Evolutionary conservation across 2,797 vertebrate species (phyloP), one percentile per base, ranked within the genome.

Genomic region (Peromyscus aztecus): DNA sequence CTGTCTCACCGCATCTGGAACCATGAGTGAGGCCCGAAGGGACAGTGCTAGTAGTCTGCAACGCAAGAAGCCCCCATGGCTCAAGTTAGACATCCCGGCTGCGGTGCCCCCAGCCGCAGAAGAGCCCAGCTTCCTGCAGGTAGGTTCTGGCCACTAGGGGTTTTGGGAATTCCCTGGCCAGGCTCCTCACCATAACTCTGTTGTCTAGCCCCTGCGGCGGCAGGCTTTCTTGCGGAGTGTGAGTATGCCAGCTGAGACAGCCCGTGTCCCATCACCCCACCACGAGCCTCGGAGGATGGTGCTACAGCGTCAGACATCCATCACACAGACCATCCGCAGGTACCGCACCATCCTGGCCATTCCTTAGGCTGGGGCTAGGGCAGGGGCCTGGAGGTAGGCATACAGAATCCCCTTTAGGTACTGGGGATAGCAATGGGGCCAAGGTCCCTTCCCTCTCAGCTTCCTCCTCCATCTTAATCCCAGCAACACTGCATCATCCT

Each of bases 291-390:
- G 99, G 71, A 99, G 99, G 95, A 98, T 99, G 0, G 98, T 97
- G 86, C 98, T 99, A 91, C 99, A 99, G 94, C 99, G 99, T 27
- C 99, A 99, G 98, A 99, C 99, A 17, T 99, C 99, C 75, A 99
- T 99, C 98, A 99, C 99, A 40, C 99, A 99, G 98, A 99, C 99
- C 98, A 99, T 99, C 98, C 99, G 99, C 98, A 99, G 99, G 99
- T 99, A 95, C 27, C 29, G 1, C 17, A 85, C 12, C 31, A 21
- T 34, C 52, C 23, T 0, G 31, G 77, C 23, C 14, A 13, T 12
- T 69, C 10, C 0, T 0, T 3, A 3, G 67, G 37, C 1, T 4
- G 37, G 43, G 29, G 16, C 12, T 43, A 71, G 88, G 80, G 61
- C 10, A 6, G 49, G 49, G 10, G 61, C 61, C 61, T 29, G 8